Base-by-base conservation (phyloP, 2,888 invertebrate species). In the Drosophila percnosoma region DNA sequence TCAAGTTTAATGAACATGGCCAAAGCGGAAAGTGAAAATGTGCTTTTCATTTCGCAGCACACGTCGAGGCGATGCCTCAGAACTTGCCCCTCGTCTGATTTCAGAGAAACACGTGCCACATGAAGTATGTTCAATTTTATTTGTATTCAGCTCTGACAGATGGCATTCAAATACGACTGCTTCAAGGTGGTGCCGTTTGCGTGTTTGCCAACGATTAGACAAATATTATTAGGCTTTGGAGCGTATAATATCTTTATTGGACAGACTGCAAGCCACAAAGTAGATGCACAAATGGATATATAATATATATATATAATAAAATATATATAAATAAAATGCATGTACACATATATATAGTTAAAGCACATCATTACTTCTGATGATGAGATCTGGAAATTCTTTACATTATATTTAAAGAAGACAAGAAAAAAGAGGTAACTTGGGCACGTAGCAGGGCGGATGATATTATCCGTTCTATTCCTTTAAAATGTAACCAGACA, bases 91-190 rank as follows among this genome's bases (percentile, higher is more conserved):
- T 34, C 38, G 57, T 27, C 29, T 40, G 49, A 21, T 40, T 61
- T 49, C 24, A 57, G 52, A 18, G 29, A 42, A 34, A 36, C 38
- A 10, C 31, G 72, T 76, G n/a, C 65, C 58, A 66, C 66, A 40
- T 72, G 51, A 62, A 40, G 66, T 77, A 77, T 66, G 58, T n/a
- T 36, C 8, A 54, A 61, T 75, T 45, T 52, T 29, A 33, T 75
- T 71, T 65, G 38, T 55, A 15, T 33, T 27, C 24, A 27, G 31
- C 48, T 36, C 45, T 24, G 42, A 18, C 18, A 18, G 18, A 51
- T 18, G 33, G 21, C 13, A 55, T 42, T 51, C 36, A 45, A 51
- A 53, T 34, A 33, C 24, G 31, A 33, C 53, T 24, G 49, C 24
- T 40, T 53, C 70, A 54, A 72, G 65, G 60, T 49, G 13, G 15